Conservation (phyloP, 1,140 invertebrate species). For the Brachionus asplanchnoidis region DNA sequence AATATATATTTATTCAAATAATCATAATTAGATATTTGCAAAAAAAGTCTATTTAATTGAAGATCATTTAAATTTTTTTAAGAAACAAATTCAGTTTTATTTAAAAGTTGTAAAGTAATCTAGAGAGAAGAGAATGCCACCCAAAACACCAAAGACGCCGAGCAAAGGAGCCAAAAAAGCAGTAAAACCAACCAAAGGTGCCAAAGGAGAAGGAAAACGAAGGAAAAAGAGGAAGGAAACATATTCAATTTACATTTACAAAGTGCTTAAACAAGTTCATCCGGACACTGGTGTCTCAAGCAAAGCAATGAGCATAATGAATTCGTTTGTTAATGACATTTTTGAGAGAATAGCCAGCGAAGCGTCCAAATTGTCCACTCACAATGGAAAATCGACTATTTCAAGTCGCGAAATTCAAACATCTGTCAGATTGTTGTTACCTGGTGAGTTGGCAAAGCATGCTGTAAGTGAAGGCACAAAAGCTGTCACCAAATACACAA, state of each 20-base stretch:
- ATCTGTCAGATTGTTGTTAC: constrained; percentile 62
- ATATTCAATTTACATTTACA: constrained; percentile 48
- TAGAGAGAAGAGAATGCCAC: background rate
- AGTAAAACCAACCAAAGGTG: constrained; percentile 2
- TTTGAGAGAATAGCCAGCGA: constrained; percentile 68
- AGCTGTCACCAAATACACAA: constrained; percentile 62
- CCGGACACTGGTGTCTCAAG: constrained; percentile 59
- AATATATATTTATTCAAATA: background rate
- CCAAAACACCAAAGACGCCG: background rate
- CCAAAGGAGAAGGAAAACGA: constrained; percentile 27
- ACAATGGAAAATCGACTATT: constrained; percentile 66
- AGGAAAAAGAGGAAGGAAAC: constrained; percentile 27
- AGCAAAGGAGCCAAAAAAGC: constrained; percentile 41
- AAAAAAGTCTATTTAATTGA: constrained; percentile 47
- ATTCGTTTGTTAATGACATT: constrained; percentile 66
- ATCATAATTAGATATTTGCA: constrained; percentile 60
- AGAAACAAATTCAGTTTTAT: background rate
- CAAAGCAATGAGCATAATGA: constrained; percentile 66
- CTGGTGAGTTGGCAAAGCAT: constrained; percentile 63
- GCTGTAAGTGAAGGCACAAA: constrained; percentile 63
- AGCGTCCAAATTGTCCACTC: constrained; percentile 66
- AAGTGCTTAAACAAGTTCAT: constrained; percentile 57
- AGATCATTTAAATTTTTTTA: constrained; percentile 57
- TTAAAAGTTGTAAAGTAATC: background rate
- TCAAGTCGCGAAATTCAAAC: constrained; percentile 64